Base-by-base conservation (phyloP, 2,888 invertebrate genomes). In the Aspidapion aeneum region DNA sequence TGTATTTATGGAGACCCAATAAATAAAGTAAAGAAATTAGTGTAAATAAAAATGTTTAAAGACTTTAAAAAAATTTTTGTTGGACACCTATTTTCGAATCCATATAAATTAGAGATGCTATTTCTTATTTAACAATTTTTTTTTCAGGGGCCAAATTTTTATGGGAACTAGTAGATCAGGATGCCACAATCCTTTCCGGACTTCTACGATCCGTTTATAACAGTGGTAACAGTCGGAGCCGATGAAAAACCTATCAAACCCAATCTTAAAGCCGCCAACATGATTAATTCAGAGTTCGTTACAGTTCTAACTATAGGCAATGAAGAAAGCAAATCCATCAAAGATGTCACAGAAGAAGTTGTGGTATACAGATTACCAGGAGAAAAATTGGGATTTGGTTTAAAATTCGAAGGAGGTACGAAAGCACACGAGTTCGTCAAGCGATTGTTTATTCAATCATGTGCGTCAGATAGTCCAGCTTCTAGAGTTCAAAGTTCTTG, bases 331-430 rank as follows among this genome's bases (percentile, higher is more conserved):
- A 70, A 68, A 64, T 63, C 68, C 35, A 49, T 70, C 5, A 72
- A 83, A 70, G 78, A 82, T 67, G 82, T 87, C 68, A 82, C 83
- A 9, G 91, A 93, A 72, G 88, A 90, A 74, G 90, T 96, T 49
- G 84, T 89, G 60, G 90, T 96, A 58, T 91, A 91, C 71, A 85
- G 96, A 68, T 85, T 96, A 60, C 92, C 94, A 0, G 96, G 96
- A 0, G 96, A 96, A 75, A 87, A 94, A 50, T 84, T 96, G 5
- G 96, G 96, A 1, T 91, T 96, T 74, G 95, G 95, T 0, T 82
- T 96, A 1, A 94, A 94, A 77, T 95, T 96, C 76, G 95, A 96
- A 80, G 95, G 95, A 52, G 94, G 94, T 16, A 90, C 91, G 50
- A 90, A 91, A 70, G 90, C 90, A 48, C 85, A 86, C 9, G 93